Conservation (phyloP, 2,888 invertebrate species). For the Sinotaia quadrata region DNA sequence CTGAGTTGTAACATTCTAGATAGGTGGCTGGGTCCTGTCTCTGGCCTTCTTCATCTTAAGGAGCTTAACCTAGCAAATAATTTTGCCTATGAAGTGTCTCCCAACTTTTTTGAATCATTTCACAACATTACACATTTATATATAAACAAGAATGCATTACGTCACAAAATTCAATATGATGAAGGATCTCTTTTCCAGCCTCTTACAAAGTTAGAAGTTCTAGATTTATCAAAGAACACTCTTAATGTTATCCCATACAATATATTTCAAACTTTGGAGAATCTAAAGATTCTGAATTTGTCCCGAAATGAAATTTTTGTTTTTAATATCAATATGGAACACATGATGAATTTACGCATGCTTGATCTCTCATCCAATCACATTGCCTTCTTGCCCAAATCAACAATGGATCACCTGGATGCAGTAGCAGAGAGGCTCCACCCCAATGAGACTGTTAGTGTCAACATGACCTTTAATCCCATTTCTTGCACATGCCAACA, state of each 20-base stretch:
- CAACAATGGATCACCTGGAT: constrained; percentile 16
- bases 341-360: no score
- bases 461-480: constrained; percentile 25
- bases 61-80: constrained; percentile 19
- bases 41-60: constrained; percentile 11
- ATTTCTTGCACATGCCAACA: constrained; percentile 29
- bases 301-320: no score
- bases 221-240: no score
- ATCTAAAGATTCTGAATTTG: no score
- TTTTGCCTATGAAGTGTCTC: not conserved
- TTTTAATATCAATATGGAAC: no score
- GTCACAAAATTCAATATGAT: not conserved
- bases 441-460: not conserved
- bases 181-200: no score
- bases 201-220: constrained; percentile 16
- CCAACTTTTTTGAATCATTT: constrained; percentile 11
- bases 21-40: constrained; percentile 21
- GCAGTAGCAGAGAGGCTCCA: not conserved
- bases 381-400: constrained; percentile 6
- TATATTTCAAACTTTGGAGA: no score
- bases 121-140: not conserved
- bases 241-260: no score
- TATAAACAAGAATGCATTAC: not conserved
- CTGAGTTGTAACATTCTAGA: constrained; percentile 22
- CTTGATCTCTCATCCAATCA: constrained; percentile 25